These are phyloP conservation scores for Acanthurus lineatus DNA, from an alignment of 2,797 vertebrate genomes.

Conservation along the genomic window DNA sequence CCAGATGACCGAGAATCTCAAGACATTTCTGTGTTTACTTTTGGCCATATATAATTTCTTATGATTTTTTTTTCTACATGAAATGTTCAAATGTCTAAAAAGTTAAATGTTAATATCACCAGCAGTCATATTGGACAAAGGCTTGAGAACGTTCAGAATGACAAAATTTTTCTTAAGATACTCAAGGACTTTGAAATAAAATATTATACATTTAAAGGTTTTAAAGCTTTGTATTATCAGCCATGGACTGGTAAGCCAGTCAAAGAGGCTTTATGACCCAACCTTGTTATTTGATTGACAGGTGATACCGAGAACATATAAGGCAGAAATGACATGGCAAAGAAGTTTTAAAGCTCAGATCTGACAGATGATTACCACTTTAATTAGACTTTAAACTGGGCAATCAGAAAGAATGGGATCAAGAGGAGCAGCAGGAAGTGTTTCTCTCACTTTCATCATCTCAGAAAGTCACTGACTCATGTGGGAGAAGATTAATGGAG, in stretches of 20 bases:
- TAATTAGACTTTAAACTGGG: constrained; percentile 32
- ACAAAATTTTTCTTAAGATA: too few species aligned
- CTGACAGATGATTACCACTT: constrained; percentile 2
- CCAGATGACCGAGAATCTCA: too few species aligned
- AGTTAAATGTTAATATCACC: too few species aligned
- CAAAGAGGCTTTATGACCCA: background rate
- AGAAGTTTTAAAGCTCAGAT: constrained; percentile 20
- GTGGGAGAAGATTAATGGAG: constrained; percentile 55
- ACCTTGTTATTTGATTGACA: background rate
- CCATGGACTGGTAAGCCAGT: background rate
- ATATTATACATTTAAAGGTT: too few species aligned
- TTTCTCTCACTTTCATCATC: constrained; percentile 73
- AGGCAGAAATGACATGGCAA: background rate
- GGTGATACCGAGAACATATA: background rate
- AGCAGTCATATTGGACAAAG: too few species aligned
- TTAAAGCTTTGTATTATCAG: too few species aligned
- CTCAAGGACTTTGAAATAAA: too few species aligned
- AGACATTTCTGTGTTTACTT: too few species aligned
- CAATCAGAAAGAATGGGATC: constrained; percentile 28
- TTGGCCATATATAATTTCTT: too few species aligned
- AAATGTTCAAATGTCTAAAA: too few species aligned
- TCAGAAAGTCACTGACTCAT: constrained; percentile 47
- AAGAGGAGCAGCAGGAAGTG: constrained; percentile 24
- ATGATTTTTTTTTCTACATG: too few species aligned
- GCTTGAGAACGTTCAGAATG: too few species aligned